Base-by-base conservation (phyloP, 1,140 invertebrate genomes). In the Procambarus virginalis region DNA sequence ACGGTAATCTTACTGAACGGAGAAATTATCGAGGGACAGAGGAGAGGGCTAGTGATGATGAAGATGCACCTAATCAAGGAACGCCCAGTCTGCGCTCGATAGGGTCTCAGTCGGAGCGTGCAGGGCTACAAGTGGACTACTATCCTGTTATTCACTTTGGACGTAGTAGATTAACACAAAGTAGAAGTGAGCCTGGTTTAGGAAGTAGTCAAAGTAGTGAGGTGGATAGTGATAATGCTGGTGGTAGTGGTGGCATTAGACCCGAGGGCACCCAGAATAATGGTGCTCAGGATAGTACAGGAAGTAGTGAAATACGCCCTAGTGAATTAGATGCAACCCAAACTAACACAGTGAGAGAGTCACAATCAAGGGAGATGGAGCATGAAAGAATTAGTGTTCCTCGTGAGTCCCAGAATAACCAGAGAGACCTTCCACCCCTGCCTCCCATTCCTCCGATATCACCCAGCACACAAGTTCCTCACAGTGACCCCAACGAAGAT, bases 1-100 rank as follows among this genome's bases (percentile, higher is more conserved):
- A 78, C 4, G 64, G 34, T 68, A 46, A 55, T 77, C 58, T 9
- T 46, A n/a, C 34, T n/a, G 84, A 86, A 9, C 20, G 60, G 14
- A 86, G 84, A 60, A 75, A 86, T 77, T 86, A 76, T 49, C 49
- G 75, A 77, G 48, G 84, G 22, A 86, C 48, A 76, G 75, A 86
- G 4, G 86, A 76, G 14, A 60, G 68, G 14, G 78, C 22, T 51
- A 88, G 86, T 70, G 86, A 82, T 55, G 86, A 88, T 20, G 86
- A 88, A 3, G 86, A 88, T 46, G 3, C 79, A 9, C 4, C 6
- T 8, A 64, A 6, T 20, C 48, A 48, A 6, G 48, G 34, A 12
- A n/a, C 14, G 6, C 55, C 8, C 20, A 51, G 68, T 49, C 46
- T 84, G 17, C 82, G 60, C 3, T 84, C 82, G 10, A 49, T 34